phyloP scores from a whole-genome alignment of 2,113 vertebrate genomes.

The Vidua chalybeata region DNA sequence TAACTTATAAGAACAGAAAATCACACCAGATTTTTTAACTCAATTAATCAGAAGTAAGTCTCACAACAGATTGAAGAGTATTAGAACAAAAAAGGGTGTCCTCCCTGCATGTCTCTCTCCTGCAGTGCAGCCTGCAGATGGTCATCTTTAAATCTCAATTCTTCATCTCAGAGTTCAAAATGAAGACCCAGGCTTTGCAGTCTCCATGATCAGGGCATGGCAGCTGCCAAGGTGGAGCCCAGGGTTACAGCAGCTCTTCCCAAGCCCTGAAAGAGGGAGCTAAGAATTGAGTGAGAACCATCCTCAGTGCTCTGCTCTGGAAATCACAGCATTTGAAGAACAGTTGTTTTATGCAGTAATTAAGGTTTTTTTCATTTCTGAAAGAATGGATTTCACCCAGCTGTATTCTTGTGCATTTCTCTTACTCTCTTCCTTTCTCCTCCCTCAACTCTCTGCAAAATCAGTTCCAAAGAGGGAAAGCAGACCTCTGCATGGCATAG shows the following conservation, averaged over 20 bases:
- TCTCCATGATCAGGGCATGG: background rate
- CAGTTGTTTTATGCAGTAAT: background rate
- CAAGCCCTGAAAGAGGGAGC: background rate
- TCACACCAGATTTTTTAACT: conserved; percentile 47
- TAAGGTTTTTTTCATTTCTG: background rate
- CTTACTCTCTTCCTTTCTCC: background rate
- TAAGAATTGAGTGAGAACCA: background rate
- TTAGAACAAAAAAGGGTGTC: conserved; percentile 31
- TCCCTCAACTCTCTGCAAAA: background rate
- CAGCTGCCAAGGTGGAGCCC: background rate
- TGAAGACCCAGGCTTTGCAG: background rate
- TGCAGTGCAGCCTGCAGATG: conserved; percentile 2
- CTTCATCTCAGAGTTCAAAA: background rate
- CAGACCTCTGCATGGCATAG: background rate
- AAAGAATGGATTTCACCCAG: background rate
- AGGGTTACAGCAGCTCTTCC: background rate
- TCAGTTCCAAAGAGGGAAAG: background rate
- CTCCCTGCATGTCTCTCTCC: background rate
- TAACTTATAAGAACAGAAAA: conserved; percentile 9
- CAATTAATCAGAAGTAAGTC: conserved; percentile 32
- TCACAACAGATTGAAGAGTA: conserved; percentile 22
- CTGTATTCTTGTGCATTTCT: background rate
- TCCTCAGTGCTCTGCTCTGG: background rate
- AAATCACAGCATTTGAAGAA: background rate
- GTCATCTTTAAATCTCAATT: background rate